These are phyloP conservation scores for Perca fluviatilis DNA, from an alignment of 2,113 vertebrate species.

Conservation along the genomic window DNA sequence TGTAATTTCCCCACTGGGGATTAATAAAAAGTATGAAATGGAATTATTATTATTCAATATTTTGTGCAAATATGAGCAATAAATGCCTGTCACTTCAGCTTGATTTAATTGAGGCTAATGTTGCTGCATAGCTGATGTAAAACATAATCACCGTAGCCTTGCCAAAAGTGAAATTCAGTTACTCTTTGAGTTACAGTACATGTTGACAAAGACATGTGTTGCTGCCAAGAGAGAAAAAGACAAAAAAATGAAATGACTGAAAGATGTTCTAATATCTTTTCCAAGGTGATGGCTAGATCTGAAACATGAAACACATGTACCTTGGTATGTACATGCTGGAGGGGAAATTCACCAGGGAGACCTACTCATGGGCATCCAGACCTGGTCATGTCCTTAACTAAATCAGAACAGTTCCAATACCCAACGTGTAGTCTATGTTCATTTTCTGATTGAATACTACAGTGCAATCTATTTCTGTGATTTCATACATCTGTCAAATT, in stretches of 20 bases:
- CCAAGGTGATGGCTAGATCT: slow-evolving; percentile 9
- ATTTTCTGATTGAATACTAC: too few species aligned
- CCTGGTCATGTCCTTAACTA: not conserved
- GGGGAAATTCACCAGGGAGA: slow-evolving; percentile 15
- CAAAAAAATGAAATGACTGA: slow-evolving; percentile 6
- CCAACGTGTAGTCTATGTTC: too few species aligned
- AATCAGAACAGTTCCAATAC: too few species aligned
- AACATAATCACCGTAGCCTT: not conserved
- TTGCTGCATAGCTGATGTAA: slow-evolving; percentile 1
- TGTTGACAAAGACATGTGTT: slow-evolving; percentile 9
- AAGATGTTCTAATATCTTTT: slow-evolving; percentile 17
- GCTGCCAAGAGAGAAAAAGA: not conserved
- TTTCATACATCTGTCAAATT: not conserved
- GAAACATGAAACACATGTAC: slow-evolving; percentile 36
- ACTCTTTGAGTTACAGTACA: slow-evolving; percentile 4
- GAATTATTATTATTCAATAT: not conserved
- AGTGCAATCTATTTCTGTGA: not conserved
- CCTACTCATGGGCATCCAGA: slow-evolving; percentile 6
- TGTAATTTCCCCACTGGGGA: too few species aligned
- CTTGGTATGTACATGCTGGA: slow-evolving; percentile 14
- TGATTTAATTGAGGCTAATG: slow-evolving; percentile 13
- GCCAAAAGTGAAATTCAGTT: slow-evolving; percentile 2
- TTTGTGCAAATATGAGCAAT: slow-evolving; percentile 2
- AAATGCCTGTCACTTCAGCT: not conserved
- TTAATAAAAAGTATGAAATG: too few species aligned